Evolutionary conservation across 2,113 vertebrate species (phyloP).

Genomic region (Dasypus novemcinctus): DNA sequence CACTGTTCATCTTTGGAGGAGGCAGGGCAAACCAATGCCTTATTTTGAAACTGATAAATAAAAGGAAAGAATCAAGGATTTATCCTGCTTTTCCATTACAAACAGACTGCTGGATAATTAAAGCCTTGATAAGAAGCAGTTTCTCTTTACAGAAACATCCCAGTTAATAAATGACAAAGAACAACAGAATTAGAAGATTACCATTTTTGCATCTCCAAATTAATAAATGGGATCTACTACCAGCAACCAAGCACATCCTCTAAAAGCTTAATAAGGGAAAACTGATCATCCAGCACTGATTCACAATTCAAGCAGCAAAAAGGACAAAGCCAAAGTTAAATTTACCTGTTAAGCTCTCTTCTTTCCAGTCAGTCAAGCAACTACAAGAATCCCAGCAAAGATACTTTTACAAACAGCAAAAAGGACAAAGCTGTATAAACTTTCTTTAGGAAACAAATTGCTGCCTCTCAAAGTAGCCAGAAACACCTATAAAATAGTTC

Average conservation of each 20-base stretch:
- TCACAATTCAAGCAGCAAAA: conserved; percentile 5
- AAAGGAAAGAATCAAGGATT: not conserved
- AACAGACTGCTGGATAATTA: not conserved
- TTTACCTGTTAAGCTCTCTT: conserved; percentile 27
- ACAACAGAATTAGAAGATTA: not conserved
- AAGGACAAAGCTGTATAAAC: not conserved
- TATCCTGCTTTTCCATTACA: not conserved
- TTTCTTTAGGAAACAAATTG: not conserved
- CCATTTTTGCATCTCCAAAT: not conserved
- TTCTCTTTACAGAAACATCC: not conserved
- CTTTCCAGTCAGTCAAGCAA: conserved; percentile 22
- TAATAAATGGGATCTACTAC: not conserved
- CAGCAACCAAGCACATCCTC: not conserved
- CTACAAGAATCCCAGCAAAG: not conserved
- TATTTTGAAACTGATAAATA: conserved; percentile 2
- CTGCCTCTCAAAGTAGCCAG: not conserved
- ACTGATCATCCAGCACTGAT: not conserved
- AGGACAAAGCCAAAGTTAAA: conserved; percentile 24
- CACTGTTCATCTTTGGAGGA: not conserved
- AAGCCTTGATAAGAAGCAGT: not conserved
- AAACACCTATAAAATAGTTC: not conserved
- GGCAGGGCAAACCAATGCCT: not conserved
- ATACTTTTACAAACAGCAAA: not conserved
- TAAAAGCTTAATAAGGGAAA: not conserved
- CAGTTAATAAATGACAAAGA: not conserved